phyloP scores from a whole-genome alignment of 2,797 vertebrate species.

The Megalops cyprinoides region DNA sequence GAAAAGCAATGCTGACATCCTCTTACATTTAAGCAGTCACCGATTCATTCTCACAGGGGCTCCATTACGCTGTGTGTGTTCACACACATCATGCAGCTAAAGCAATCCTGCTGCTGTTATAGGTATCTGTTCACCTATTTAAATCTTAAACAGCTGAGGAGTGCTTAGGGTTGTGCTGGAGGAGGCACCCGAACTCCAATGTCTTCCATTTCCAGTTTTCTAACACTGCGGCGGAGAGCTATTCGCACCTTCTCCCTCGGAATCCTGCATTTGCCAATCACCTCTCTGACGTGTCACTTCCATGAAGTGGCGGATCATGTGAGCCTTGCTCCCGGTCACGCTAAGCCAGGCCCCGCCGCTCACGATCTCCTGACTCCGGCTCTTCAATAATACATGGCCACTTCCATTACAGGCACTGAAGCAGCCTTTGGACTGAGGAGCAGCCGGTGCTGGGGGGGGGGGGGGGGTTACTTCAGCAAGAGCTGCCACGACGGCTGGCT shows the following conservation, averaged over 20 bases:
- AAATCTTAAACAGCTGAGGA: constrained; percentile 44
- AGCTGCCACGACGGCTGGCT: not conserved
- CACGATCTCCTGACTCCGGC: constrained; percentile 61
- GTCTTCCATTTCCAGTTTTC: not conserved
- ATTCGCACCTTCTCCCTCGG: constrained; percentile 11
- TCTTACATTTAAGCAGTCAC: not conserved
- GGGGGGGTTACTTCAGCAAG: constrained; percentile 32
- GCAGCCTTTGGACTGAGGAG: constrained; percentile 50
- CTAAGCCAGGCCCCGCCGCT: constrained; percentile 42
- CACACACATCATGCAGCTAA: constrained; percentile 22
- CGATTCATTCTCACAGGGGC: constrained; percentile 13
- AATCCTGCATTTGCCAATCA: constrained; percentile 30
- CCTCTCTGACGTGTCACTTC: constrained; percentile 33
- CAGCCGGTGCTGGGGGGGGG: constrained; percentile 58
- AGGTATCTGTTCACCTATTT: constrained; percentile 42
- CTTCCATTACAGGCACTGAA: constrained; percentile 78
- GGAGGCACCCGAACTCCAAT: not conserved
- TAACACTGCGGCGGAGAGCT: not conserved
- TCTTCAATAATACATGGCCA: constrained; percentile 80
- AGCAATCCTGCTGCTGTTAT: constrained; percentile 38
- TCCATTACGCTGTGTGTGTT: constrained; percentile 21
- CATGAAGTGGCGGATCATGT: constrained; percentile 34
- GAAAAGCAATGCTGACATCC: not conserved
- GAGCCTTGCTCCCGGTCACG: constrained; percentile 51
- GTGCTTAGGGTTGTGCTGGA: constrained; percentile 1